These are phyloP conservation scores for Apolygus lucorum DNA, from an alignment of 1,140 invertebrate species.

Conservation along the genomic window DNA sequence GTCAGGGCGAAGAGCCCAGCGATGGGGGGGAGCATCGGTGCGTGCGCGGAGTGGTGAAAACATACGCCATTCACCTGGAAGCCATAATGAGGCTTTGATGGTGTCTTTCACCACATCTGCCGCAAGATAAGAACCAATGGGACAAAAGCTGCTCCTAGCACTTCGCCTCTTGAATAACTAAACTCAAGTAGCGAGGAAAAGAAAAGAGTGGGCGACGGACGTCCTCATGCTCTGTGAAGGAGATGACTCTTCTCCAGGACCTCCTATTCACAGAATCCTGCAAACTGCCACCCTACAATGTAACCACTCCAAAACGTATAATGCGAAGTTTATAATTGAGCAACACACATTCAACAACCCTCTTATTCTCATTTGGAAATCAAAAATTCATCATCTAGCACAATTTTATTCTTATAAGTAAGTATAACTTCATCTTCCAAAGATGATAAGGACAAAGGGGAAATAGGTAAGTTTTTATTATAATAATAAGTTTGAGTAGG, in stretches of 20 bases:
- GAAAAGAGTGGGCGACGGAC: slow-evolving; percentile 18
- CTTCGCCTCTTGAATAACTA: slow-evolving; percentile 4
- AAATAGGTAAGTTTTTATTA: too few species aligned
- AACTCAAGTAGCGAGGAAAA: slow-evolving; percentile 10
- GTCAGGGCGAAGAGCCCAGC: not conserved
- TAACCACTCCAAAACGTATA: too few species aligned
- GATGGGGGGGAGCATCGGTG: not conserved
- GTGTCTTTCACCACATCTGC: slow-evolving; percentile 10
- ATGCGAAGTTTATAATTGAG: too few species aligned
- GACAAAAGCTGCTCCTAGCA: slow-evolving; percentile 5
- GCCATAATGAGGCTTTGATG: slow-evolving; percentile 8
- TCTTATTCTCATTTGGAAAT: too few species aligned
- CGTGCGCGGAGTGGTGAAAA: not conserved
- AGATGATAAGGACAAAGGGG: too few species aligned
- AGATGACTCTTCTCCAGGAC: not conserved
- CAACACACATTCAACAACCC: too few species aligned
- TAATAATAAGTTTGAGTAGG: too few species aligned
- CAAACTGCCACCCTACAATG: not conserved
- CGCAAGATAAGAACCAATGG: slow-evolving; percentile 8
- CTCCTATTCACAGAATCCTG: not conserved
- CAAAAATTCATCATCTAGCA: too few species aligned
- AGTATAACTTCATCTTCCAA: too few species aligned
- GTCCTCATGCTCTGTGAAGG: not conserved
- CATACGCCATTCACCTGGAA: not conserved
- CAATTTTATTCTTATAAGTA: too few species aligned